Evolutionary conservation across 2,113 vertebrate genomes (phyloP), one percentile per base, ranked within the genome.

Genomic region (Corvus cornix): DNA sequence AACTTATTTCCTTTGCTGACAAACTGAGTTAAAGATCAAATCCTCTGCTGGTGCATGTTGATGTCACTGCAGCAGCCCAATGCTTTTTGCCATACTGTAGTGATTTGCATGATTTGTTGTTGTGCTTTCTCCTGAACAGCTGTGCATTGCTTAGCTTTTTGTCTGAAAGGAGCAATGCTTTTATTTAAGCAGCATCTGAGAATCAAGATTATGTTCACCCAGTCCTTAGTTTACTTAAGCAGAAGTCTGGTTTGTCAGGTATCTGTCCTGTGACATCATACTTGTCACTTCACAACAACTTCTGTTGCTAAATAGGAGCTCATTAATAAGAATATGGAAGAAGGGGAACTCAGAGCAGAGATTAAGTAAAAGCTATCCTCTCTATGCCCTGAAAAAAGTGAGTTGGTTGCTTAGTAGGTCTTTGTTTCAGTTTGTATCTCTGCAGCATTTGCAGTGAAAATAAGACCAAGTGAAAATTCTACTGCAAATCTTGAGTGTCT

Each of bases 301-400:
- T 67, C 43, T 49, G 22, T 10, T 75, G 16, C 20, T 66, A 27
- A 69, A 59, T 9, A 51, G 16, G 21, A 51, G 5, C 12, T 87
- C 37, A 35, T 59, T 67, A 67, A 52, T 23, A 43, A 58, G 4
- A 23, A 21, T 30, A 31, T 15, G 10, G 33, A 82, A 70, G 24
- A 78, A 39, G 3, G 8, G 12, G 58, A 67, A 35, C 18, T 37
- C 2, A 3, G 43, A 78, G 22, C 69, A 60, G 7, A 55, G 8
- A 5, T 15, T 59, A 64, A 58, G 33, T 33, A 52, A 83, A 89
- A 48, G 6, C 4, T 13, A 33, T 22, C 15, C 31, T 63, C 31
- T 63, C 17, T 39, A 14, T 0, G 31, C 3, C 3, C 5, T 5
- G 12, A 2, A 33, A 48, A 60, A 13, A 0, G 26, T 48, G 9